Base-by-base conservation (phyloP, 1,140 invertebrate genomes). In the Pseudachorutes palmiensis region DNA sequence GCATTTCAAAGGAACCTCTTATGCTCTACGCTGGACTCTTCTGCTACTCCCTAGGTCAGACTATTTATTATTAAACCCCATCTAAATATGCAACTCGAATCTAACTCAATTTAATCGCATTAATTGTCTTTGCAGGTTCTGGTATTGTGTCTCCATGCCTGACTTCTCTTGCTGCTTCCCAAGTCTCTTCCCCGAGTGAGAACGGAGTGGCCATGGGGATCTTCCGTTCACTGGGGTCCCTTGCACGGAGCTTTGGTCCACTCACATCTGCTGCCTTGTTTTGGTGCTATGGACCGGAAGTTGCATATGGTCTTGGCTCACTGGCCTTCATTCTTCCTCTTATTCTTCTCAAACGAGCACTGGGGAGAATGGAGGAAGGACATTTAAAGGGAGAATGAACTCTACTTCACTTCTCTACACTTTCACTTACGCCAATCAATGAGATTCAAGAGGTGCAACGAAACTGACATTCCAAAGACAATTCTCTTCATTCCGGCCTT, bases 201-300 rank as follows among this genome's bases (percentile, higher is more conserved):
- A 96, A 97, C 77, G 96, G 96, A 24, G 87, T 88, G 9, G 88
- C 95, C 65, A 86, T 97, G 72, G 96, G 96, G 2, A 91, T 93
- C 70, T 94, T 97, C 76, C 81, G 96, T 71, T 97, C 94, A 1
- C 80, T 98, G 22, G 95, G 95, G 22, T 91, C 94, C 12, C 80
- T 98, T 24, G 94, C 94, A 30, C 81, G 95, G 73, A 92, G 92
- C n/a, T 76, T 92, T 33, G 95, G 95, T 24, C 95, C 95, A 5
- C 79, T 97, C 58, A 75, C 93, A n/a, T 87, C 90, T 49, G 91
- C 91, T 0, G 69, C 67, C 49, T 58, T 74, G 16, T 77, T 76
- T 68, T 77, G 76, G 75, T 62, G 65, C 22, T 68, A 74, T 28
- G 76, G 76, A 48, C 67, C 76, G 1, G 61, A 58, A 14, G 36